phyloP scores from a whole-genome alignment of 2,797 vertebrate genomes.

The Macropus fuliginosus region DNA sequence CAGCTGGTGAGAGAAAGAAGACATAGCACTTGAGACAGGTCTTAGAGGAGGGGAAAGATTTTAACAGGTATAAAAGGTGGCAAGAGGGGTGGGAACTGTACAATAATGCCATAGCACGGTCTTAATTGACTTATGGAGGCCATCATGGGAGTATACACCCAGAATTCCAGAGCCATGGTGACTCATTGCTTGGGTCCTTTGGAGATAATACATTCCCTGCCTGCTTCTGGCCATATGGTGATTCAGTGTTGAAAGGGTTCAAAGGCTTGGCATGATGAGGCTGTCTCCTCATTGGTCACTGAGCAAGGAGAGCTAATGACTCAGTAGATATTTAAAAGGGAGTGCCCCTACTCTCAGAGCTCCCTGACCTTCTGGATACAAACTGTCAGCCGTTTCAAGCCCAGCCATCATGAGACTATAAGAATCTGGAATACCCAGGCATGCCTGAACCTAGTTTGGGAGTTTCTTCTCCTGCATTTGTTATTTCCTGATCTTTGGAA shows the following conservation, averaged over 20 bases:
- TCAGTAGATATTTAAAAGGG: neutral
- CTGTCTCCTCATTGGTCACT: neutral
- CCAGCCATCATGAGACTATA: neutral
- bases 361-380: neutral
- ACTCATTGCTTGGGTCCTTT: neutral
- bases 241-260: neutral
- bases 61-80: neutral
- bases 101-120: neutral
- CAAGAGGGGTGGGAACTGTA: neutral
- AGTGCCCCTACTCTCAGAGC: neutral
- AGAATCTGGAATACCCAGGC: neutral
- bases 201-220: neutral
- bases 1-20: neutral
- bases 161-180: neutral
- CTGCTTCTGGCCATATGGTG: neutral
- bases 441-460: neutral
- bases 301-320: neutral
- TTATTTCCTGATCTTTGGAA: neutral
- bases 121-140: neutral
- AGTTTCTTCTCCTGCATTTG: neutral
- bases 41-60: neutral
- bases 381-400: neutral
- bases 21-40: neutral
- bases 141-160: neutral
- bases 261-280: neutral